Base-by-base conservation (phyloP, 1,140 invertebrate species). In the Cryptotermes secundus region DNA sequence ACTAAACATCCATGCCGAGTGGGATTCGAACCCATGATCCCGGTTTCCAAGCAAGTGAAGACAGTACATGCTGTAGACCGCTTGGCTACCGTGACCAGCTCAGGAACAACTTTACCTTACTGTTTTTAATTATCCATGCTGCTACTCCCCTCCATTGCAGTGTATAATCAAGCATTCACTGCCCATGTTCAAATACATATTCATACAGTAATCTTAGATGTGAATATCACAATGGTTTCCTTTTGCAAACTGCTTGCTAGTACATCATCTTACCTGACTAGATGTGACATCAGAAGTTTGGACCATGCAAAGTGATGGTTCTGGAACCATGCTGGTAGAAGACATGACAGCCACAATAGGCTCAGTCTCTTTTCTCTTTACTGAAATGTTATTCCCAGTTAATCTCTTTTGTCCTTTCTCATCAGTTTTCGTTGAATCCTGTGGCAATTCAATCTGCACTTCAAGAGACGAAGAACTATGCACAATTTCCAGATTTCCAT, bases 401-500 rank as follows among this genome's bases (percentile, higher is more conserved):
- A 72, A 6, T 31, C n/a, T n/a, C 9, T 72, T n/a, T 31, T n/a
- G n/a, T n/a, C n/a, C 59, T 16, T 72, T 72, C 6, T 72, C 59
- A 31, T 72, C 59, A 72, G 0, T 14, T 31, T n/a, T 72, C 19
- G 3, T 0, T 72, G 59, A 10, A 83, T 53, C 31, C 26, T 35
- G 24, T 59, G 49, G 4, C 26, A 83, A 38, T n/a, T 83, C 36
- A 35, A 81, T 38, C 26, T 81, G 80, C 35, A 81, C 80, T 81
- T 81, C n/a, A 81, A 81, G 22, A 81, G 80, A 19, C 12, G 9
- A 26, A 26, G 24, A 36, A 81, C 7, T 81, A 12, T 81, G 26
- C 42, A 81, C 80, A 31, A 38, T 81, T 81, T 81, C 80, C 42
- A 45, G 19, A 35, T 81, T 81, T 38, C 80, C 35, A 81, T 35